Evolutionary conservation across 1,140 invertebrate genomes (phyloP).

Genomic region (Achroia grisella): DNA sequence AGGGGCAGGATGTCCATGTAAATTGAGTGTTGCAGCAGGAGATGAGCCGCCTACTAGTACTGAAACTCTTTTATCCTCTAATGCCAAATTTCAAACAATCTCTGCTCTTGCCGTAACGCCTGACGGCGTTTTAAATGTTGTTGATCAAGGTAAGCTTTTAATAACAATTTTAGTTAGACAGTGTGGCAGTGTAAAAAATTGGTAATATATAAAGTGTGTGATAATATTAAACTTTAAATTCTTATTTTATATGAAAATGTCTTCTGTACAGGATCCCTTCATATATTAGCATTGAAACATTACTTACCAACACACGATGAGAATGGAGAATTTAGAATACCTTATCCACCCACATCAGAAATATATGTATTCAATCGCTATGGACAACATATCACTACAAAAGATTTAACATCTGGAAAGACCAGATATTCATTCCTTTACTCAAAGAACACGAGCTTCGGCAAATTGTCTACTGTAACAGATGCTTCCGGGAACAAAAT

Average conservation of each 20-base stretch:
- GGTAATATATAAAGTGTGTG: too few species aligned
- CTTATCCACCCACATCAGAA: constrained; percentile 92
- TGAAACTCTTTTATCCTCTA: constrained; percentile 90
- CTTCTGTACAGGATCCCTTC: constrained; percentile 78
- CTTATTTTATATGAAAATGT: not conserved
- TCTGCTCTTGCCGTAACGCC: constrained; percentile 94
- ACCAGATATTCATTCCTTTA: constrained; percentile 96
- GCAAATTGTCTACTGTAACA: constrained; percentile 92
- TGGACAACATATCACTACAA: constrained; percentile 95
- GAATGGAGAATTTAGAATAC: constrained; percentile 94
- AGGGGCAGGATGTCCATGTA: constrained; percentile 73
- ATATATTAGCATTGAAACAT: constrained; percentile 92
- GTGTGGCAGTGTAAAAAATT: too few species aligned
- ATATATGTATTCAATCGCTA: constrained; percentile 96
- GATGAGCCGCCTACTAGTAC: constrained; percentile 83
- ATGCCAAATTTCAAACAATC: constrained; percentile 92
- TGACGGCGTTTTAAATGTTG: constrained; percentile 94
- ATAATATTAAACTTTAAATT: not conserved
- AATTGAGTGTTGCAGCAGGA: constrained; percentile 61
- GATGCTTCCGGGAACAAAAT: constrained; percentile 96
- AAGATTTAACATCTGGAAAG: constrained; percentile 93
- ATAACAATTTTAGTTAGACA: too few species aligned
- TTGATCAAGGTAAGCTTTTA: constrained; percentile 86
- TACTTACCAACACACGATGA: constrained; percentile 92
- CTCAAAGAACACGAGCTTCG: constrained; percentile 96